Conservation (phyloP, 2,797 vertebrate species). For the Taeniopygia guttata region DNA sequence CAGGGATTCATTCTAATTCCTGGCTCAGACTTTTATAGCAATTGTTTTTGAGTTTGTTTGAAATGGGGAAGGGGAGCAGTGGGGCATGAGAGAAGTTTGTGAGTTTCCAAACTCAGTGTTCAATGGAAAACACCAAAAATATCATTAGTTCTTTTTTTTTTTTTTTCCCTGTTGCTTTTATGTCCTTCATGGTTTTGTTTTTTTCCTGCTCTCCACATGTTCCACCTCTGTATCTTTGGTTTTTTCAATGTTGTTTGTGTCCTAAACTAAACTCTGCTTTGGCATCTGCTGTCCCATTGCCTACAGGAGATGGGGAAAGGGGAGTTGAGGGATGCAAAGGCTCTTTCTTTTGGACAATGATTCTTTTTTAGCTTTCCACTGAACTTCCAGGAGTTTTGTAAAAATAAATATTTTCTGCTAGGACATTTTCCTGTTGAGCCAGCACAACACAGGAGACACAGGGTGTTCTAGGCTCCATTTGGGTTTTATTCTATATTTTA, state of each 20-base stretch:
- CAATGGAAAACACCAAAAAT: constrained; percentile 1
- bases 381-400: neutral
- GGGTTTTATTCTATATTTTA: neutral
- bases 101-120: constrained; percentile 7
- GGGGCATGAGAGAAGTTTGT: neutral
- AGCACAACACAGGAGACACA: neutral
- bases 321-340: rapidly evolving
- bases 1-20: neutral
- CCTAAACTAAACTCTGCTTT: neutral
- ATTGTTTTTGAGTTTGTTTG: neutral
- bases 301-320: neutral
- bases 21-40: neutral
- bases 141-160: neutral
- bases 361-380: neutral
- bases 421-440: neutral
- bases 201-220: neutral
- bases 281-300: neutral
- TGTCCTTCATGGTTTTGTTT: neutral
- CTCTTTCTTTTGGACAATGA: neutral
- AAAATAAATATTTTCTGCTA: neutral
- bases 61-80: neutral
- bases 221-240: neutral
- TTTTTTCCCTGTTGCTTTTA: neutral
- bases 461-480: neutral
- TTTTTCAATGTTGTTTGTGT: neutral